Percentiles rank a stretch among this genome's conserved stretches.
Evolutionary conservation across 35 echinoderm and acorn worm genomes (phyloP).

Genomic region (Amphiura filiformis): DNA sequence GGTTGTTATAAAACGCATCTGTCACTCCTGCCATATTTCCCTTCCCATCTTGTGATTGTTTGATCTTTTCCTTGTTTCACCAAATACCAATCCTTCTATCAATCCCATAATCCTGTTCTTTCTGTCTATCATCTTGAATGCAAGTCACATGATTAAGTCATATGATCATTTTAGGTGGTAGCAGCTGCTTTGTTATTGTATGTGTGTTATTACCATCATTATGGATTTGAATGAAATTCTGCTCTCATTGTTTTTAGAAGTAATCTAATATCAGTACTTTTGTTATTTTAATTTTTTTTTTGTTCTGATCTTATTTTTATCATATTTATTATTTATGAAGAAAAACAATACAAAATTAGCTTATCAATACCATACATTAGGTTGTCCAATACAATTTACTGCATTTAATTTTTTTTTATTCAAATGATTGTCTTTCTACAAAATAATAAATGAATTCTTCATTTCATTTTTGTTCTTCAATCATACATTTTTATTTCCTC

Average conservation of each 20-base stretch:
- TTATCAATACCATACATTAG: neutral
- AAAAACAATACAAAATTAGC: neutral
- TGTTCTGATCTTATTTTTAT: neutral
- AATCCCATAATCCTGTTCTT: neutral
- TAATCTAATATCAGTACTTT: neutral
- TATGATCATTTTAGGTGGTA: neutral
- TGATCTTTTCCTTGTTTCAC: neutral
- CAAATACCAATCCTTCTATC: neutral
- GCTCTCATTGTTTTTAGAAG: neutral
- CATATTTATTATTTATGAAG: neutral
- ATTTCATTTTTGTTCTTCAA: neutral
- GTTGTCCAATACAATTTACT: neutral
- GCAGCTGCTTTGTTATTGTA: neutral
- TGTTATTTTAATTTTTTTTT: neutral
- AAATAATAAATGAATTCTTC: neutral
- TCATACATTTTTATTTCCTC: too few species aligned
- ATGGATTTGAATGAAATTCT: neutral
- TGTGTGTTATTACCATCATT: neutral
- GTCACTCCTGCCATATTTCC: neutral
- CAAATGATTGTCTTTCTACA: too few species aligned
- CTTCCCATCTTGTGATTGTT: neutral
- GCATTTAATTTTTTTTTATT: neutral
- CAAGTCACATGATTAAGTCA: conserved; percentile 10
- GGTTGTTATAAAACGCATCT: neutral
- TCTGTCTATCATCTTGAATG: neutral